Percentiles rank a stretch among this genome's conserved stretches.
phyloP scores from a whole-genome alignment of 2,113 vertebrate species.

The Toxotes chatareus region DNA sequence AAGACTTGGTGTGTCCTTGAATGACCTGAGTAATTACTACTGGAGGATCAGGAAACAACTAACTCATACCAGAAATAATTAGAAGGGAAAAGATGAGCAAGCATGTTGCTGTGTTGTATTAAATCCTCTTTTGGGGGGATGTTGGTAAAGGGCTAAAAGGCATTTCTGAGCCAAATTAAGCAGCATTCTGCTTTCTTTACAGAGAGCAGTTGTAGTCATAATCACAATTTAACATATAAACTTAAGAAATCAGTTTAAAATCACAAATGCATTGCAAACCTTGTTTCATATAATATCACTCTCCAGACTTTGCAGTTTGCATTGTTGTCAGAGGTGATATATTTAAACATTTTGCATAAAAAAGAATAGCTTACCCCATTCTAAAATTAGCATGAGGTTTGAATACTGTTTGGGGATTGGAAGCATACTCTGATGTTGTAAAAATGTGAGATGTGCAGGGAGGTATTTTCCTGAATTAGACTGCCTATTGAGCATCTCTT shows the following conservation, averaged over 20 bases:
- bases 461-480: slow-evolving; percentile 46
- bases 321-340: slow-evolving; percentile 22
- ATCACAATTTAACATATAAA: slow-evolving; percentile 7
- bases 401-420: slow-evolving; percentile 35
- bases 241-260: not conserved
- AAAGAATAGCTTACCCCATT: slow-evolving; percentile 21
- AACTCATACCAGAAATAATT: slow-evolving; percentile 36
- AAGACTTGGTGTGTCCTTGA: slow-evolving; percentile 25
- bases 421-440: slow-evolving; percentile 18
- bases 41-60: slow-evolving; percentile 32
- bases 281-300: not conserved
- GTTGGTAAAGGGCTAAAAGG: not conserved
- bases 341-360: slow-evolving; percentile 49
- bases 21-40: slow-evolving; percentile 25
- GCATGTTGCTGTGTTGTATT: slow-evolving; percentile 22
- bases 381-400: slow-evolving; percentile 44
- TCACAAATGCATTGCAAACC: not conserved
- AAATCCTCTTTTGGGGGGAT: slow-evolving; percentile 41
- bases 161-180: slow-evolving; percentile 8
- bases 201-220: not conserved
- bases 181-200: slow-evolving; percentile 2
- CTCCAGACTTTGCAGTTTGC: slow-evolving; percentile 9
- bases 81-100: slow-evolving; percentile 9
- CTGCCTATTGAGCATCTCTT: slow-evolving; percentile 54
- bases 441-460: slow-evolving; percentile 38